Percentiles rank a stretch among this genome's conserved stretches.
phyloP scores from a whole-genome alignment of 1,140 invertebrate genomes.

The Tribolium madens region DNA sequence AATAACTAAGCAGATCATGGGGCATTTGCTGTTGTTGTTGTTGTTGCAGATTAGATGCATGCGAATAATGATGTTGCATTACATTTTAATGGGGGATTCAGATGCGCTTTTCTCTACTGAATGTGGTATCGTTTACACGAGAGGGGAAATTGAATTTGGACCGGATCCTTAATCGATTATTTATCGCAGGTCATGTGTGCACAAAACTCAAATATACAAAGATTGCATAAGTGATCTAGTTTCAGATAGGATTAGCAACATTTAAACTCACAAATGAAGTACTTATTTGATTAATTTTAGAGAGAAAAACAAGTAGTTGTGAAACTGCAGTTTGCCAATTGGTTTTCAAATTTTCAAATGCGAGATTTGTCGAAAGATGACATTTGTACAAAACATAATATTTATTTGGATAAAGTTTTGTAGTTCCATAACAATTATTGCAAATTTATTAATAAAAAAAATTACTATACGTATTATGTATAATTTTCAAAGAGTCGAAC shows the following conservation, averaged over 20 bases:
- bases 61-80: neutral
- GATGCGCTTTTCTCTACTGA: neutral
- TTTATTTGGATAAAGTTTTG: no score
- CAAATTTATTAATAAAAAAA: no score
- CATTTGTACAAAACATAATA: no score
- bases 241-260: neutral
- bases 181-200: neutral
- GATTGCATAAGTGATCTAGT: neutral
- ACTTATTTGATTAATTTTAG: no score
- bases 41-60: neutral
- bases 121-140: neutral
- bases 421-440: no score
- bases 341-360: no score
- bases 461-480: no score
- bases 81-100: neutral
- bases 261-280: no score
- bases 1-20: slow-evolving; percentile 15
- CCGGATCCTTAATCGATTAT: neutral
- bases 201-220: neutral
- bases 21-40: slow-evolving; percentile 23
- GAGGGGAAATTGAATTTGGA: neutral
- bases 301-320: no score
- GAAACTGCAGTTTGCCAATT: no score
- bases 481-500: no score
- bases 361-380: no score